phyloP scores from a whole-genome alignment of 2,888 invertebrate species.

The Zelleria hepariella region DNA sequence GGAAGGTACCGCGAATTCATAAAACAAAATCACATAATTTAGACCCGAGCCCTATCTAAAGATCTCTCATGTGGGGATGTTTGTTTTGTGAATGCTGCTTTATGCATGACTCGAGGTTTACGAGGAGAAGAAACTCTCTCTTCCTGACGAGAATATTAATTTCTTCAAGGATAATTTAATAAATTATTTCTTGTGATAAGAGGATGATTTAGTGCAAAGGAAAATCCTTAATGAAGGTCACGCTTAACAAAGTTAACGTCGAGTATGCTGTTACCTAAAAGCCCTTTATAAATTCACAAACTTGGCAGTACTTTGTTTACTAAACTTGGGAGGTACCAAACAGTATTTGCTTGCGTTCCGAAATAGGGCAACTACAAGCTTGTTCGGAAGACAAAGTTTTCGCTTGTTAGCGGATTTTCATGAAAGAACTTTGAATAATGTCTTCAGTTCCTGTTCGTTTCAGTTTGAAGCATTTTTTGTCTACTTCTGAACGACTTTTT shows the following conservation, averaged over 20 bases:
- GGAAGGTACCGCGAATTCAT: slow-evolving; percentile 33
- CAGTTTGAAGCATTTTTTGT: slow-evolving; percentile 9
- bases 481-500: slow-evolving; percentile 13
- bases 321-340: not conserved
- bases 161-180: slow-evolving; percentile 10
- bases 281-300: not conserved
- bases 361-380: slow-evolving; percentile 3
- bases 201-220: not conserved
- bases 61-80: slow-evolving; percentile 37
- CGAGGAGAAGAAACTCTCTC: slow-evolving; percentile 14
- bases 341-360: slow-evolving; percentile 4
- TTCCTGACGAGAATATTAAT: slow-evolving; percentile 41
- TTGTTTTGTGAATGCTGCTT: slow-evolving; percentile 35
- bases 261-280: not conserved
- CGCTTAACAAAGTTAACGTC: not conserved
- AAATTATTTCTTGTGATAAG: slow-evolving; percentile 1
- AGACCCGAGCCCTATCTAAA: slow-evolving; percentile 24
- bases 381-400: slow-evolving; percentile 22
- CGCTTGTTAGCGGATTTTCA: slow-evolving; percentile 30
- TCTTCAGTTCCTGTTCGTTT: slow-evolving; percentile 19
- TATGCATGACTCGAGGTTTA: slow-evolving; percentile 19
- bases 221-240: not conserved
- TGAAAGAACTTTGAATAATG: slow-evolving; percentile 24
- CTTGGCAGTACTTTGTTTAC: slow-evolving; percentile 1
- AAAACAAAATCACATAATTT: slow-evolving; percentile 30